phyloP scores from a whole-genome alignment of 2,888 invertebrate species.

The Apamea monoglypha region DNA sequence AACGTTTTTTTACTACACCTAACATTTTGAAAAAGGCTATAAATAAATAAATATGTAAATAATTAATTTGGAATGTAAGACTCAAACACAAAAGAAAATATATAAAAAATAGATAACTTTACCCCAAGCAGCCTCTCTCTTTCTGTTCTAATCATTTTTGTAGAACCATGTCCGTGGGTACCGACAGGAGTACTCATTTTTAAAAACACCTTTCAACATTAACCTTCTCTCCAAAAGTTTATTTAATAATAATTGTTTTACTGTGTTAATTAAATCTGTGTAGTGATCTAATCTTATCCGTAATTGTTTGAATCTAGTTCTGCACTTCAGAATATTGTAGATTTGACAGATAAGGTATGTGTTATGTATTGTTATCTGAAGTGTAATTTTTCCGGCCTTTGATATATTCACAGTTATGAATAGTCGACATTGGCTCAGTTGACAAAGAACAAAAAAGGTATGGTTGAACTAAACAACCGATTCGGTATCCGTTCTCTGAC shows the following conservation, averaged over 20 bases:
- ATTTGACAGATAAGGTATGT: slow-evolving; percentile 30
- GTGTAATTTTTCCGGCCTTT: slow-evolving; percentile 34
- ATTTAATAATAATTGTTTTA: slow-evolving; percentile 41
- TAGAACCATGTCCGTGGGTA: slow-evolving; percentile 25
- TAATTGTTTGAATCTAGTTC: slow-evolving; percentile 18
- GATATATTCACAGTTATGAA: background rate
- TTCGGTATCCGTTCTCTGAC: background rate
- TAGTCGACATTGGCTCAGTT: background rate
- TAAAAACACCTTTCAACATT: background rate
- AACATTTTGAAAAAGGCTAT: no score
- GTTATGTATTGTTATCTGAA: slow-evolving; percentile 38
- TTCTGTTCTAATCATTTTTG: slow-evolving; percentile 53
- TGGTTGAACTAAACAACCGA: background rate
- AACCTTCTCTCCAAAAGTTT: slow-evolving; percentile 12
- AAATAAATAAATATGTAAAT: no score
- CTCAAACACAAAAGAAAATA: background rate
- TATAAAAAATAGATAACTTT: slow-evolving; percentile 23
- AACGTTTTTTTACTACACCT: no score
- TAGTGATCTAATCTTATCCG: slow-evolving; percentile 46
- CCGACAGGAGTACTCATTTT: slow-evolving; percentile 29
- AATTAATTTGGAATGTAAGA: no score
- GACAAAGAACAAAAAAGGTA: background rate
- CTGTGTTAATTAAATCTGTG: slow-evolving; percentile 19
- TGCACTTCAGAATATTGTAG: slow-evolving; percentile 42
- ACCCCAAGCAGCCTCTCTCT: slow-evolving; percentile 61